These are phyloP conservation scores for Watsonalla cultraria DNA, from an alignment of 2,888 invertebrate species.

Conservation along the genomic window DNA sequence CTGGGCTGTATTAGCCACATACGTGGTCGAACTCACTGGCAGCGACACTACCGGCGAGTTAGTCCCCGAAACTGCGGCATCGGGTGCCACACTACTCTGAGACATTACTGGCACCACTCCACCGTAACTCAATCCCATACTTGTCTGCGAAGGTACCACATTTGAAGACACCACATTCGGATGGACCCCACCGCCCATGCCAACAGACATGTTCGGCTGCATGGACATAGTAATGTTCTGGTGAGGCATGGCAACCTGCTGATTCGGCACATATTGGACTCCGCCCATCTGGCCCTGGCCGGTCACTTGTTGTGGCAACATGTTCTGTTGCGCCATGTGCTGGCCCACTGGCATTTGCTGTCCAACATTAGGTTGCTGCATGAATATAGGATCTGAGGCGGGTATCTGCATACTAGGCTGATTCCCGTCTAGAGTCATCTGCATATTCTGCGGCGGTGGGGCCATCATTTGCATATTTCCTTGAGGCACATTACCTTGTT, in stretches of 20 bases:
- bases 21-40: slow-evolving; percentile 66
- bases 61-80: slow-evolving; percentile 70
- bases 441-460: slow-evolving; percentile 73
- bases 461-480: slow-evolving; percentile 80
- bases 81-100: slow-evolving; percentile 70
- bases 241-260: slow-evolving; percentile 67
- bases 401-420: slow-evolving; percentile 77
- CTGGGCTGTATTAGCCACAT: slow-evolving; percentile 52
- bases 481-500: slow-evolving; percentile 78
- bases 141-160: slow-evolving; percentile 73
- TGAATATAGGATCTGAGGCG: slow-evolving; percentile 72
- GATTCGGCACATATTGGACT: slow-evolving; percentile 65
- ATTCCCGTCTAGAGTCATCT: slow-evolving; percentile 76
- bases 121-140: slow-evolving; percentile 65
- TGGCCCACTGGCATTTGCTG: slow-evolving; percentile 66
- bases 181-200: slow-evolving; percentile 66
- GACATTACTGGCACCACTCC: slow-evolving; percentile 73
- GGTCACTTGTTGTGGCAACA: slow-evolving; percentile 67
- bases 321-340: slow-evolving; percentile 69
- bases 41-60: slow-evolving; percentile 74
- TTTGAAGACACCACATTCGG: slow-evolving; percentile 65
- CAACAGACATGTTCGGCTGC: slow-evolving; percentile 69
- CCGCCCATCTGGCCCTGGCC: slow-evolving; percentile 65
- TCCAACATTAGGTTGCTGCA: slow-evolving; percentile 65
- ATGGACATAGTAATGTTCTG: slow-evolving; percentile 76